phyloP scores from a whole-genome alignment of 2,113 vertebrate species.

The Canis aureus region DNA sequence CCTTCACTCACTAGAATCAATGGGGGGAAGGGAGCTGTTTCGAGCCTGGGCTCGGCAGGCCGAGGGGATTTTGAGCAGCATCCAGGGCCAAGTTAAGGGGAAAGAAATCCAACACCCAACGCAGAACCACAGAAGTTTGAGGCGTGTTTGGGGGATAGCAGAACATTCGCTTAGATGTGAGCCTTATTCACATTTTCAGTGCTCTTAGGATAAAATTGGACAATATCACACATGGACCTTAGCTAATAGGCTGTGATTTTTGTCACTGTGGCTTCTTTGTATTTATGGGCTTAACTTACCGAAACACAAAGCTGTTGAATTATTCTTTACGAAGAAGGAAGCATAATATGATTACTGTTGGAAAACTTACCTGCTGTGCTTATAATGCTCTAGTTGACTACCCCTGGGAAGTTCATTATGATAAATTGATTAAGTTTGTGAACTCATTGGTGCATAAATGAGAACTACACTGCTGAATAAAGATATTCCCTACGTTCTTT shows the following conservation, averaged over 20 bases:
- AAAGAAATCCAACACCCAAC: not conserved
- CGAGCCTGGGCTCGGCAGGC: not conserved
- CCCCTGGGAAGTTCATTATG: constrained; percentile 61
- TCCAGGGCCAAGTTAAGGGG: not conserved
- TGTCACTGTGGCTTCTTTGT: not conserved
- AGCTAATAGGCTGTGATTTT: not conserved
- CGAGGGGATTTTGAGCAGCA: not conserved
- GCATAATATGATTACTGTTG: constrained; percentile 54
- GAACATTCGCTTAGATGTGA: not conserved
- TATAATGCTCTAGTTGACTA: constrained; percentile 44
- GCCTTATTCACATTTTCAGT: constrained; percentile 12
- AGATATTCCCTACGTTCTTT: not conserved
- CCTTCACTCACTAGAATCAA: not conserved
- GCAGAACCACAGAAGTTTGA: not conserved
- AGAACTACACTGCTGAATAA: constrained; percentile 60
- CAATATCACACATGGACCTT: not conserved
- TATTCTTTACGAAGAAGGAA: constrained; percentile 56
- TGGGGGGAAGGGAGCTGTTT: not conserved
- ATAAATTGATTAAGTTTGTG: constrained; percentile 62
- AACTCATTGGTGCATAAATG: constrained; percentile 27
- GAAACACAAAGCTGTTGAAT: constrained; percentile 60
- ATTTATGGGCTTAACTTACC: constrained; percentile 32
- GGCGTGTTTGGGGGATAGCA: not conserved
- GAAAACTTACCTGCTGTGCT: constrained; percentile 63
- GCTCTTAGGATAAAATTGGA: constrained; percentile 26